phyloP scores from a whole-genome alignment of 2,113 vertebrate genomes.

The Procavia capensis region DNA sequence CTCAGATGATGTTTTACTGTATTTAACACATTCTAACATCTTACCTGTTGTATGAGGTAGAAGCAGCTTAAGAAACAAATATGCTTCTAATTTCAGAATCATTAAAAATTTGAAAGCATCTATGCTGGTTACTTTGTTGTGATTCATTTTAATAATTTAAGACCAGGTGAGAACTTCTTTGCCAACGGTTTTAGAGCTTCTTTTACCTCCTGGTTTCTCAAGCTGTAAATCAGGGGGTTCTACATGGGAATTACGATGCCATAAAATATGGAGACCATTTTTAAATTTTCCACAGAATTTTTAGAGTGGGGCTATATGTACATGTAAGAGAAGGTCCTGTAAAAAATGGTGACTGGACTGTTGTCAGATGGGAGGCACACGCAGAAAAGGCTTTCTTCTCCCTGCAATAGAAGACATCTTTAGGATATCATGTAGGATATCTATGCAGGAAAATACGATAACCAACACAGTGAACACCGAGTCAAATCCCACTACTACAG shows the following conservation, averaged over 20 bases:
- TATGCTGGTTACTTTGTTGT: too few species aligned
- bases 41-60: neutral
- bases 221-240: slow-evolving; percentile 71
- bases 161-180: neutral
- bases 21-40: neutral
- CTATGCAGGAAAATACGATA: slow-evolving; percentile 52
- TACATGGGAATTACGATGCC: slow-evolving; percentile 64
- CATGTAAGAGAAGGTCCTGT: slow-evolving; percentile 45
- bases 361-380: slow-evolving; percentile 58
- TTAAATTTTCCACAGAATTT: neutral
- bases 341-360: slow-evolving; percentile 71
- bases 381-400: slow-evolving; percentile 71
- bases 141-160: neutral
- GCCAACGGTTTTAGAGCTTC: neutral
- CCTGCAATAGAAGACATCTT: slow-evolving; percentile 59
- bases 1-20: neutral
- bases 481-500: slow-evolving; percentile 24
- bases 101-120: neutral
- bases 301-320: slow-evolving; percentile 23
- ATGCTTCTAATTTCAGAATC: neutral
- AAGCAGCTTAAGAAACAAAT: neutral
- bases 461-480: neutral
- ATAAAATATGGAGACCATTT: slow-evolving; percentile 71
- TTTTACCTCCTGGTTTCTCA: slow-evolving; percentile 69
- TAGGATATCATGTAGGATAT: slow-evolving; percentile 49